Conservation (phyloP, 2,797 vertebrate genomes). For the Strix occidentalis region DNA sequence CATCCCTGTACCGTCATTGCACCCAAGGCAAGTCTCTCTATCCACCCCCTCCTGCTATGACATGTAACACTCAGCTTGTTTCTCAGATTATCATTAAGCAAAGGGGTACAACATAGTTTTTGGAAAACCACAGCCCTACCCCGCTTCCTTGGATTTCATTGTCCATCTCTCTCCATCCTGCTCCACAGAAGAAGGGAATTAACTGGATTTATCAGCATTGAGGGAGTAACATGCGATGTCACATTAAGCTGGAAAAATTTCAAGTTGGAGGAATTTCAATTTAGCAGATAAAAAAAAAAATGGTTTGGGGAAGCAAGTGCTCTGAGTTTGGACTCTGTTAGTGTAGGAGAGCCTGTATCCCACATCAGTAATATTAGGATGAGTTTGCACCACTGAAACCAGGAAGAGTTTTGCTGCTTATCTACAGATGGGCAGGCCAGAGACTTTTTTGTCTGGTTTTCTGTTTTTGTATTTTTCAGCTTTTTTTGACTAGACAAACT, state of each 20-base stretch:
- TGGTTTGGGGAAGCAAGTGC: background rate
- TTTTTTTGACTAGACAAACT: background rate
- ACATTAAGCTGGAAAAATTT: background rate
- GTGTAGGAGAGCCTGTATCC: background rate
- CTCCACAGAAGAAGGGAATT: background rate
- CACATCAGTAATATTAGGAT: background rate
- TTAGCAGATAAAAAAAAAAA: background rate
- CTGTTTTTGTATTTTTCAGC: background rate
- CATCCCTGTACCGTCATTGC: background rate
- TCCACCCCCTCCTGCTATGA: background rate
- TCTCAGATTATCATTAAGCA: background rate
- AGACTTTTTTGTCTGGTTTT: background rate
- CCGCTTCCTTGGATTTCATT: background rate
- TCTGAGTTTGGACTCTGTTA: background rate
- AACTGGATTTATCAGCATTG: background rate
- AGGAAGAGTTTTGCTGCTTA: background rate
- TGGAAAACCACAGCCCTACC: background rate
- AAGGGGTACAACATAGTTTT: background rate
- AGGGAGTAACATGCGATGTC: rapidly evolving
- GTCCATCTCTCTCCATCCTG: background rate
- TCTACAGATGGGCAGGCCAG: background rate
- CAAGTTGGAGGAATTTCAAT: background rate
- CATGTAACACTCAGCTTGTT: rapidly evolving
- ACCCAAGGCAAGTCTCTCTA: background rate
- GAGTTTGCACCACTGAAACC: background rate